Evolutionary conservation across 2,797 vertebrate species (phyloP).

Genomic region (Hippopotamyrus pictus): DNA sequence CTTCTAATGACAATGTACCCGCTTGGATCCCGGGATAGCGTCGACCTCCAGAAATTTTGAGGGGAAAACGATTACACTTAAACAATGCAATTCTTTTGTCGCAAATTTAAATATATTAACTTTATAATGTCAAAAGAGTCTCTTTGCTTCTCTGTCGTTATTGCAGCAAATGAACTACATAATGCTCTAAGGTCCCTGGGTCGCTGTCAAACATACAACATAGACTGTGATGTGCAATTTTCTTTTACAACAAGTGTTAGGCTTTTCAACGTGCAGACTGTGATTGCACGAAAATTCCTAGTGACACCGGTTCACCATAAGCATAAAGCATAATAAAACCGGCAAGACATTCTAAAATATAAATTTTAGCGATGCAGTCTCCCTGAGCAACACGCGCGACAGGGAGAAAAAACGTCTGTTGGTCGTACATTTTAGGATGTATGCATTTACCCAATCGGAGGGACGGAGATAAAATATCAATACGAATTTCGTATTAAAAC

Average conservation of each 20-base stretch:
- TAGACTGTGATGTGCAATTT: not conserved
- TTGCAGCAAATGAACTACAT: not conserved
- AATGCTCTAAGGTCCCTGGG: not conserved
- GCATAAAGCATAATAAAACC: not conserved
- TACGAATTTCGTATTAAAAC: not conserved
- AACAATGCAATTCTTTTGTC: not conserved
- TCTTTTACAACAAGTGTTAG: constrained; percentile 20
- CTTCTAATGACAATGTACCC: constrained; percentile 42
- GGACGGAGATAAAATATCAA: not conserved
- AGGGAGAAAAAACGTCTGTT: not conserved
- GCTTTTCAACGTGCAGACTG: not conserved
- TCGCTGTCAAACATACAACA: not conserved
- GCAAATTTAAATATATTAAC: not conserved
- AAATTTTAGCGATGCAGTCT: constrained; percentile 20
- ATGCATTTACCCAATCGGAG: not conserved
- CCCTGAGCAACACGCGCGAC: not conserved
- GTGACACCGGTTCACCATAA: not conserved
- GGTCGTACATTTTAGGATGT: constrained; percentile 18
- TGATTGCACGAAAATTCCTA: not conserved
- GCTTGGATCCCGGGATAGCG: constrained; percentile 38
- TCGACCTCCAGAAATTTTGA: constrained; percentile 38
- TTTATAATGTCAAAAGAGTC: not conserved
- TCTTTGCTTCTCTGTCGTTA: not conserved
- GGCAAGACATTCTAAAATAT: not conserved
- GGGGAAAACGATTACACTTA: constrained; percentile 21